Base-by-base conservation (phyloP, 1,140 invertebrate genomes). In the Protaetia brevitarsis region DNA sequence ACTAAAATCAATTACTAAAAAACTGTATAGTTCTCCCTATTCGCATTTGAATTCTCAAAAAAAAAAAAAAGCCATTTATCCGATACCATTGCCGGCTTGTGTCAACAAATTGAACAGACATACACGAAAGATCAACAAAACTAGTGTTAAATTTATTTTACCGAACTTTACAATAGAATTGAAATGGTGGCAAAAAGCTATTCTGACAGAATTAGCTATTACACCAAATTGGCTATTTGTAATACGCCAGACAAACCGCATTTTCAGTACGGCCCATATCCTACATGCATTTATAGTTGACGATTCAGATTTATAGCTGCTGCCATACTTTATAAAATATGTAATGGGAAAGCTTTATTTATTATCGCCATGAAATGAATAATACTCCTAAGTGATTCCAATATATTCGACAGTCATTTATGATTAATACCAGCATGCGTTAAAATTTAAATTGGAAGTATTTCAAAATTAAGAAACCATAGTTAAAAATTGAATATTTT, bases 241-340 rank as follows among this genome's bases (percentile, higher is more conserved):
- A 51, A 51, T 51, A 51, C 19, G 7, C 19, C 41, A 51, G 6
- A 16, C 26, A 51, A 23, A 51, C 41, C 41, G 41, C 41, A 51
- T 26, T 51, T 51, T 51, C 19, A 23, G 41, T 51, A 51, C 41
- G 26, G 41, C 26, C 26, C 41, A 19, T 8, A 51, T 23, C 11
- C 8, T 51, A 26, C 41, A 51, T 51, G 41, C 26, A 51, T 51
- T 51, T 51, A 51, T 51, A 51, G 41, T 51, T 23, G 19, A 51
- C 41, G 41, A 51, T 51, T 16, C 41, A 19, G 41, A 51, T 51
- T 51, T 51, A 51, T 51, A 23, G 11, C 16, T 51, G 41, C 26
- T 51, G 41, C 41, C 19, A 51, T 51, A 51, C 41, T 51, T 51
- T 51, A 51, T 51, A 51, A 51, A 51, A 51, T 51, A 51, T 51